phyloP scores from a whole-genome alignment of 2,113 vertebrate genomes.

The Smithornis capensis region DNA sequence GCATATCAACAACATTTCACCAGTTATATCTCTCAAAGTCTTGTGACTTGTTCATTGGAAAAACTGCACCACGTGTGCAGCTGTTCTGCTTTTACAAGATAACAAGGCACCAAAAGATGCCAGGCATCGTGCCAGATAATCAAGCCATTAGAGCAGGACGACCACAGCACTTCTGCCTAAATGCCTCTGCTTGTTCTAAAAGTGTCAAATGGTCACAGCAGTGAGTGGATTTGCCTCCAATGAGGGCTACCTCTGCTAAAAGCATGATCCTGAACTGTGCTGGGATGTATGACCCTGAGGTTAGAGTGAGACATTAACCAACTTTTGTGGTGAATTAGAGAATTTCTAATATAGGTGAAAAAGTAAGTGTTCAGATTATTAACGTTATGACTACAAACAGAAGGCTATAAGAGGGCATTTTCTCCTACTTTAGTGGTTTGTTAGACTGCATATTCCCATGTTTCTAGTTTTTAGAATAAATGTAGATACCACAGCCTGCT shows the following conservation, averaged over 20 bases:
- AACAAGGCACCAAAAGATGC: constrained; percentile 62
- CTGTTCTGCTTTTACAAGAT: constrained; percentile 63
- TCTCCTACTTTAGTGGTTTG: neutral
- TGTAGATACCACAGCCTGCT: neutral
- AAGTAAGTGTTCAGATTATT: neutral
- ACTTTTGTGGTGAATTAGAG: neutral
- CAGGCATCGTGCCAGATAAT: constrained; percentile 52
- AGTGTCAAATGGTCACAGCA: neutral
- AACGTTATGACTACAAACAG: neutral
- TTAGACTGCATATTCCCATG: neutral
- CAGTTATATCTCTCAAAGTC: constrained; percentile 24
- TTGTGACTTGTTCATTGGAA: constrained; percentile 59
- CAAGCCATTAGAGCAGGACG: neutral
- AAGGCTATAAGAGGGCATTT: neutral
- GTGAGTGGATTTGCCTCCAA: neutral
- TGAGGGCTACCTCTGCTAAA: neutral
- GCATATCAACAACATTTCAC: constrained; percentile 58
- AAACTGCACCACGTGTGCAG: neutral
- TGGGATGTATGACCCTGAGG: neutral
- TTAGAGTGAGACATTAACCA: neutral
- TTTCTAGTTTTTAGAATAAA: neutral
- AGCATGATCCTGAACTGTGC: rapidly evolving
- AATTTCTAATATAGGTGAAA: neutral
- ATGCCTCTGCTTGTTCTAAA: neutral
- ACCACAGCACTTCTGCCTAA: constrained; percentile 48